Percentiles rank a stretch among this genome's conserved stretches.
Conservation (phyloP, 1,140 invertebrate genomes). For the Drosophila rhopaloa region DNA sequence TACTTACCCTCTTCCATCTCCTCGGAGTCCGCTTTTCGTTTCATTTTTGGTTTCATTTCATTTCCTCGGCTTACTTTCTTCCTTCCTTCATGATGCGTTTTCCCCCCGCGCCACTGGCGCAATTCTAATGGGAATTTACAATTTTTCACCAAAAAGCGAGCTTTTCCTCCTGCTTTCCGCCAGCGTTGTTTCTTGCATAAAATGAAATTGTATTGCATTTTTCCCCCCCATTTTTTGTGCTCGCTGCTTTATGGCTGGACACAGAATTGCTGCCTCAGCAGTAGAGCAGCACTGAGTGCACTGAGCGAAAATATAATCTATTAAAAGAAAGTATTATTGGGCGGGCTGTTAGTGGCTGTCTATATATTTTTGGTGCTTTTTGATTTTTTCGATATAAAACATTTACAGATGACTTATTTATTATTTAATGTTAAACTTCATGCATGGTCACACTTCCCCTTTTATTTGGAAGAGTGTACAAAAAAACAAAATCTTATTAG, state of each 20-base stretch:
- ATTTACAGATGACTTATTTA: too few relatives aligned
- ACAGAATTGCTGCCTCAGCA: constrained; percentile 70
- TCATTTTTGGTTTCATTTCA: constrained; percentile 69
- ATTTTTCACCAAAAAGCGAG: constrained; percentile 76
- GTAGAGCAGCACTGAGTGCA: constrained; percentile 18
- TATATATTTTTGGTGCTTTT: too few relatives aligned
- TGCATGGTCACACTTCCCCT: neutral
- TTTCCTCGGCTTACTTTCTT: constrained; percentile 58
- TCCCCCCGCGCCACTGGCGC: constrained; percentile 27
- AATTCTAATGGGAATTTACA: constrained; percentile 81
- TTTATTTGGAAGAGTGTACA: neutral
- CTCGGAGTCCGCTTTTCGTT: constrained; percentile 37
- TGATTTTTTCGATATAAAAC: too few relatives aligned
- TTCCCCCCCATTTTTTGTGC: constrained; percentile 20
- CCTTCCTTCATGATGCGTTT: constrained; percentile 34
- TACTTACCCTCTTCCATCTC: constrained; percentile 49
- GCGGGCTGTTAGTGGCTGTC: too few relatives aligned
- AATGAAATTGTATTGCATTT: constrained; percentile 82
- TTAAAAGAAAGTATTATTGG: neutral
- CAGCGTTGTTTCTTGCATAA: constrained; percentile 74
- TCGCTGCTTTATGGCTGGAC: constrained; percentile 75
- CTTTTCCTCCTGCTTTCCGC: constrained; percentile 20
- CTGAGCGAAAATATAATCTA: constrained; percentile 1
- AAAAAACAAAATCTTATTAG: neutral
- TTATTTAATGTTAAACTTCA: too few relatives aligned